Percentiles rank a stretch among this genome's conserved stretches.
Conservation (phyloP, 2,113 vertebrate species). For the Salvelinus alpinus region DNA sequence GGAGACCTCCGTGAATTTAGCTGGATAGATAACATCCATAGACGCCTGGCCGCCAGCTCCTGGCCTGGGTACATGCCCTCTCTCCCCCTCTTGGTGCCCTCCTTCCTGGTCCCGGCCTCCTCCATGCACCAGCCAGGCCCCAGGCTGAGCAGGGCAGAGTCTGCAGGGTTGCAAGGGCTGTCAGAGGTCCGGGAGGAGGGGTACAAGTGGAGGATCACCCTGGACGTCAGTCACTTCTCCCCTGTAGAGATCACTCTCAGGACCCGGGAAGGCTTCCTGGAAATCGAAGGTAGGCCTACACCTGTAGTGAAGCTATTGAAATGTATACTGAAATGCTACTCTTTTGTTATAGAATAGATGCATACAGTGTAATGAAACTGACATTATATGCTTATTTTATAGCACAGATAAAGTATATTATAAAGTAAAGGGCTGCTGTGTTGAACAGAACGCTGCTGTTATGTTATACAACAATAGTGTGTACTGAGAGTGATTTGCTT, state of each 20-base stretch:
- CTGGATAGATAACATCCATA: slow-evolving; percentile 60
- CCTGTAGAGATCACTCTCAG: slow-evolving; percentile 69
- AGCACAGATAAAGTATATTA: too few species aligned
- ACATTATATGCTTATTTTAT: too few species aligned
- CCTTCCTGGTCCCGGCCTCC: slow-evolving; percentile 28
- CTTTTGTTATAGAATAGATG: too few species aligned
- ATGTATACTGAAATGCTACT: not conserved
- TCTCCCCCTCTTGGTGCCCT: slow-evolving; percentile 44
- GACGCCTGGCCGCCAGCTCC: slow-evolving; percentile 49
- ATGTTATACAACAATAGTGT: too few species aligned
- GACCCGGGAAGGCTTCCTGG: slow-evolving; percentile 64
- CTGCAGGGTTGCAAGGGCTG: slow-evolving; percentile 22
- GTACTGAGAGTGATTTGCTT: too few species aligned
- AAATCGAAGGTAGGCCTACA: slow-evolving; percentile 60
- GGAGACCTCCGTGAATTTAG: slow-evolving; percentile 30
- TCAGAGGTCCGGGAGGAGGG: slow-evolving; percentile 45
- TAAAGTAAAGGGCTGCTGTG: too few species aligned
- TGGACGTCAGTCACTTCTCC: slow-evolving; percentile 75
- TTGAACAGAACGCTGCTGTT: too few species aligned
- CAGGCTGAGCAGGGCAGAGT: slow-evolving; percentile 34
- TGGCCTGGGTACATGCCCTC: slow-evolving; percentile 58
- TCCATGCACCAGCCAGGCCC: slow-evolving; percentile 29
- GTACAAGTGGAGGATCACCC: slow-evolving; percentile 68
- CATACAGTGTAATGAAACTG: too few species aligned
- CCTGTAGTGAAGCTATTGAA: slow-evolving; percentile 30